Evolutionary conservation across 2,888 invertebrate genomes (phyloP), one percentile per base, ranked within the genome.

Genomic region (Asteroscopus sphinx): DNA sequence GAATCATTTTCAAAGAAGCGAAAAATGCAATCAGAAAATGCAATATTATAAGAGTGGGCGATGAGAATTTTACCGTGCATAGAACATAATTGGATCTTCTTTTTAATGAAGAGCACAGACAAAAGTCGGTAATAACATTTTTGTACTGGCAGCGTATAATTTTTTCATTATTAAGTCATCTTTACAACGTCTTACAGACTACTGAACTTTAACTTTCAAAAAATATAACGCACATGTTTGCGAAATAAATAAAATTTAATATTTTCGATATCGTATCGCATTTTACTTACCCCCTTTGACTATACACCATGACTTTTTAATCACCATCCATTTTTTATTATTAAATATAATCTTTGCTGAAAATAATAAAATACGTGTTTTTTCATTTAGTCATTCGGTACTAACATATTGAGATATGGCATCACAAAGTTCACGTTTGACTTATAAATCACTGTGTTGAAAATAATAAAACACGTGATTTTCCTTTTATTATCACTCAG

Each of bases 31-130:
- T 61, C 28, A 41, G 26, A 37, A 46, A 52, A 42, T 17, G 21
- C 12, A 46, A 3, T 47, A 40, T 66, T 45, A 25, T 11, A 32
- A 15, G 13, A n/a, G n/a, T n/a, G n/a, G n/a, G n/a, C 16, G 21
- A 39, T 35, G 17, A 21, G 11, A 53, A 46, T 58, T 52, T 56
- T 32, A 62, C 11, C 8, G 26, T 40, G n/a, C 40, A 45, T 36
- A 48, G 55, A 48, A 70, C 12, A 11, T 37, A 44, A 62, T 35
- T 48, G 62, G 17, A 41, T 67, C 39, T 49, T 15, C 28, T 41
- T 57, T 49, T 47, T 61, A 53, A 32, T 26, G 30, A 17, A 16
- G n/a, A n/a, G 16, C n/a, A 37, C 16, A 12, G 3, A 8, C 40
- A 16, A 49, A 26, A 36, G 13, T 28, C 17, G 6, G 30, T 32